phyloP scores from a whole-genome alignment of 2,113 vertebrate genomes.

The Indicator maculatus region DNA sequence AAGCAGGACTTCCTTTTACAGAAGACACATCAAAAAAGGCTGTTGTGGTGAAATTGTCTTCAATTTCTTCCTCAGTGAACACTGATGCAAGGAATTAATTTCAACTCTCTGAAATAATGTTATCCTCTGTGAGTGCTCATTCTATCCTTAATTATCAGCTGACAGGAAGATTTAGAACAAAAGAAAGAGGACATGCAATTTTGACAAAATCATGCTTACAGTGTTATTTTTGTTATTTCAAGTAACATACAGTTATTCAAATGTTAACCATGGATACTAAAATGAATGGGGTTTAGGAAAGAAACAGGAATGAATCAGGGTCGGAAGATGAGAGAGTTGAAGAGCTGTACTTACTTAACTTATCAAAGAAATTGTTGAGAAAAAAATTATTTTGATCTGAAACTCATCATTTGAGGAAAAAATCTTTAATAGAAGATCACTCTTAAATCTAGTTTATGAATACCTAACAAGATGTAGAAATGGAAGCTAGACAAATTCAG shows the following conservation, averaged over 20 bases:
- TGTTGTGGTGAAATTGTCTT: background rate
- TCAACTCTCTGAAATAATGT: background rate
- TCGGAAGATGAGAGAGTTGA: background rate
- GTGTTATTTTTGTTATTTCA: background rate
- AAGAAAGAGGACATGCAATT: background rate
- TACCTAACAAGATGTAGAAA: slow-evolving; percentile 11
- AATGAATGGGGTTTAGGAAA: background rate
- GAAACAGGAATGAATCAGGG: background rate
- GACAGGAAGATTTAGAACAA: background rate
- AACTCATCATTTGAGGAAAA: background rate
- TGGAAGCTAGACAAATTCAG: slow-evolving; percentile 25
- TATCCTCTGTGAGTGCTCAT: background rate
- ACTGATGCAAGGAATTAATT: background rate
- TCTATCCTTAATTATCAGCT: background rate
- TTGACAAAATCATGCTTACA: background rate
- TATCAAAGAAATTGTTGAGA: slow-evolving; percentile 35
- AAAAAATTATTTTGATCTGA: slow-evolving; percentile 19
- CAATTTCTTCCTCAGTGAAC: background rate
- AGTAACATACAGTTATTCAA: background rate
- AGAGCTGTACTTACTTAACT: background rate
- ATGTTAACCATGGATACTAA: background rate
- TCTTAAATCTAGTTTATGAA: slow-evolving; percentile 31
- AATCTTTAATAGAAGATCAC: background rate
- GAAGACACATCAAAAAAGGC: background rate
- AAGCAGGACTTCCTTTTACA: background rate